A percentile compares a stretch with the other conserved stretches of the same genome.
Evolutionary conservation across 2,888 invertebrate species (phyloP).

Genomic region (Leptothorax acervorum): DNA sequence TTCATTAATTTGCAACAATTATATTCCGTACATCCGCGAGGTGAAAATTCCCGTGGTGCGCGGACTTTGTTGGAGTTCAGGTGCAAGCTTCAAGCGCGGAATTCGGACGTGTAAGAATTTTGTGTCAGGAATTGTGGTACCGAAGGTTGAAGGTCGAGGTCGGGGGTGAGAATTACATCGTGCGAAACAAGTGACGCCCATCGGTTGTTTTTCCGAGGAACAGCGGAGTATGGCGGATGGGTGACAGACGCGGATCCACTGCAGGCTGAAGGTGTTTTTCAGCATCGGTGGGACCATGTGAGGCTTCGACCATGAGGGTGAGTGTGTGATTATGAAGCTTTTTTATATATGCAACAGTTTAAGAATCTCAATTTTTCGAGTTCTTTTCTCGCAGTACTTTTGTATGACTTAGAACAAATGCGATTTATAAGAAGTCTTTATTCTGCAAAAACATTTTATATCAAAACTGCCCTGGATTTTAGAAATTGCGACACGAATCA

Average conservation of each 20-base stretch:
- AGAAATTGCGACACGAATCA: neutral
- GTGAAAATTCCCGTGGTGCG: neutral
- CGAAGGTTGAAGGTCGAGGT: slow-evolving; percentile 29
- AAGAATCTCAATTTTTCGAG: neutral
- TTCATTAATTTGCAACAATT: neutral
- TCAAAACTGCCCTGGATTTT: neutral
- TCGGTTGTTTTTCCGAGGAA: slow-evolving; percentile 29
- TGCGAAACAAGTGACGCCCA: slow-evolving; percentile 49
- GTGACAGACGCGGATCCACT: slow-evolving; percentile 65
- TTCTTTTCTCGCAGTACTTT: neutral
- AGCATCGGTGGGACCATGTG: slow-evolving; percentile 79
- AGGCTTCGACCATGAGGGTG: slow-evolving; percentile 80
- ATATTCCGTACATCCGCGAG: neutral
- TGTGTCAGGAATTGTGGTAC: slow-evolving; percentile 24
- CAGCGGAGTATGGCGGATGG: slow-evolving; percentile 69
- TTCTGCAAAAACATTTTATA: neutral
- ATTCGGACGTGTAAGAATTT: slow-evolving; percentile 35
- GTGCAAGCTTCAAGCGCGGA: neutral
- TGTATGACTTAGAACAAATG: neutral
- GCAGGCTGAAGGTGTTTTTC: slow-evolving; percentile 72
- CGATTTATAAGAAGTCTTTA: neutral
- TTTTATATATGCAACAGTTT: neutral
- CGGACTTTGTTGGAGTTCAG: neutral
- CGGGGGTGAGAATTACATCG: slow-evolving; percentile 40
- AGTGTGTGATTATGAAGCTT: slow-evolving; percentile 55